Base-by-base conservation (phyloP, 2,113 vertebrate species). In the Stegostoma tigrinum region DNA sequence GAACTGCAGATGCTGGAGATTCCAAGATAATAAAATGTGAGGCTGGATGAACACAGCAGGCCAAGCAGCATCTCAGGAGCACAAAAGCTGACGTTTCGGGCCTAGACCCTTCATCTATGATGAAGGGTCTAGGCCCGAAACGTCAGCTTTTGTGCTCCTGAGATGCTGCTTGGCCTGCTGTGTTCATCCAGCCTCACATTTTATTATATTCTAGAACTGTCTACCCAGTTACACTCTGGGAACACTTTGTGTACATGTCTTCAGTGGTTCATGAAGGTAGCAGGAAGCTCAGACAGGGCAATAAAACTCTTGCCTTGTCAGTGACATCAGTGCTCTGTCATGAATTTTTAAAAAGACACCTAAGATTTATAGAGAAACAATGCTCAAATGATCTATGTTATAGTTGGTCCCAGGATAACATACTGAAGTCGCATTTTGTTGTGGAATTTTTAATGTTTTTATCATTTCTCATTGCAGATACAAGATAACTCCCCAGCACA, bases 401-500 rank as follows among this genome's bases (percentile, higher is more conserved):
- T 10, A 75, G 72, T 2, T 75, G 72, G 72, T 75, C 34, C 12
- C 75, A 38, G 75, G 75, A 38, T 80, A 80, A 80, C 17, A 80
- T 38, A 38, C 5, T 42, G 38, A 83, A 83, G 5, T 45, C 38
- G 19, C 5, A n/a, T 42, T 83, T 75, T 21, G 78, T 5, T 83
- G n/a, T 3, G 15, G 78, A 10, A 42, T 83, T 83, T 83, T 42
- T 61, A 61, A 89, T 38, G 14, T 23, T 83, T 86, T 34, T 34
- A 21, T 19, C 24, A 27, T 27, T 61, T 34, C 24, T 83, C 96
- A 97, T 96, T 93, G 93, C 97, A 99, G 99, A 98, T 99, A 89
- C 98, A 99, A 87, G 98, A 98, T 48, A 98, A 98, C 96, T 99
- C 99, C 0, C 99, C 99, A 0, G 99, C 99, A 95, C 98, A 99